phyloP scores from a whole-genome alignment of 2,113 vertebrate genomes.

The Arenaria interpres region DNA sequence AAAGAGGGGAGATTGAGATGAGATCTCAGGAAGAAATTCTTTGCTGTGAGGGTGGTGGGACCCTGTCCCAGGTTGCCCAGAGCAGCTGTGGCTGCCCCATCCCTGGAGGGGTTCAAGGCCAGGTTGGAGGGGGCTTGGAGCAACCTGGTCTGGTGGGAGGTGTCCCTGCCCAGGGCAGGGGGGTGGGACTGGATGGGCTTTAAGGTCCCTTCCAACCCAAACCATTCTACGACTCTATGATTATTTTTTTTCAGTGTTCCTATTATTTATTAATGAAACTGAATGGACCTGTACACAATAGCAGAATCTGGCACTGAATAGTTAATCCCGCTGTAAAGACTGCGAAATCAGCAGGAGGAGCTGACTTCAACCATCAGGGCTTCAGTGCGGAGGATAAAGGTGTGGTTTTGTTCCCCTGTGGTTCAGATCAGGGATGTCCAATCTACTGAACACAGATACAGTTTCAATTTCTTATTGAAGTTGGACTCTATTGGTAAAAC shows the following conservation, averaged over 20 bases:
- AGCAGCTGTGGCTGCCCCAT: too few relatives aligned
- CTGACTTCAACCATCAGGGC: not conserved
- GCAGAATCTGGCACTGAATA: not conserved
- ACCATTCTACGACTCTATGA: not conserved
- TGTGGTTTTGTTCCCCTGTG: not conserved
- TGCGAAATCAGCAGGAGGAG: not conserved
- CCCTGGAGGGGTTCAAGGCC: too few relatives aligned
- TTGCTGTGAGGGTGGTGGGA: not conserved
- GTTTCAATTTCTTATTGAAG: not conserved
- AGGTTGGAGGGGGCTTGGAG: not conserved
- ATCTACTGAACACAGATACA: not conserved
- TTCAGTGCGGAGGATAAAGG: not conserved
- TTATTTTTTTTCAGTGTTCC: not conserved
- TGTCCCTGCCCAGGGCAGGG: not conserved
- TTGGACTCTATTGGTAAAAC: not conserved
- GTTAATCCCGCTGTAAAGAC: not conserved
- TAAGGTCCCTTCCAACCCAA: not conserved
- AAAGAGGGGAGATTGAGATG: not conserved
- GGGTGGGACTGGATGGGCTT: not conserved
- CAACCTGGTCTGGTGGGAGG: not conserved
- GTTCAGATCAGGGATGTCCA: not conserved
- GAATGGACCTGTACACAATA: not conserved
- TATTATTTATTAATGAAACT: not conserved
- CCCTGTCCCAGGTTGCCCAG: not conserved
- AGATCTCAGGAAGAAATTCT: rapidly evolving